Evolutionary conservation across 1,140 invertebrate species (phyloP).

Genomic region (Sipha flava): DNA sequence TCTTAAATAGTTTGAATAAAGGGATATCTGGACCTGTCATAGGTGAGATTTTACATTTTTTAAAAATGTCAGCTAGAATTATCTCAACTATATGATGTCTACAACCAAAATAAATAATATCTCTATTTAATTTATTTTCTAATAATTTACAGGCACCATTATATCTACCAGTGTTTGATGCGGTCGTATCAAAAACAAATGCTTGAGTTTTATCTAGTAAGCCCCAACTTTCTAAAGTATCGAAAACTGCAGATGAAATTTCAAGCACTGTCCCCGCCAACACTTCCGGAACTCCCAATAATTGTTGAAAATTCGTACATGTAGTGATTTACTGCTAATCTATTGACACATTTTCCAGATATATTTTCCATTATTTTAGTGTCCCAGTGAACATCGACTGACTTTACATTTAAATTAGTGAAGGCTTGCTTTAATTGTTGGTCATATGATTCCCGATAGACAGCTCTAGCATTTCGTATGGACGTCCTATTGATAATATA

Average conservation of each 20-base stretch:
- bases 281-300: slow-evolving; percentile 17
- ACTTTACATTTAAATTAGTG: slow-evolving; percentile 33
- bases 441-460: slow-evolving; percentile 17
- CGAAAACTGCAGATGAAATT: background rate
- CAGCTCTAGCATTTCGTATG: too few relatives aligned
- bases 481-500: too few relatives aligned
- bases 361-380: slow-evolving; percentile 36
- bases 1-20: slow-evolving; percentile 35
- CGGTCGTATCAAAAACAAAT: slow-evolving; percentile 42
- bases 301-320: slow-evolving; percentile 9
- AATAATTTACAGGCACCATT: slow-evolving; percentile 36
- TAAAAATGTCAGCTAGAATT: slow-evolving; percentile 33
- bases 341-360: background rate
- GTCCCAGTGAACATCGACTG: slow-evolving; percentile 34
- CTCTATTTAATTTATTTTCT: slow-evolving; percentile 27
- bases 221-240: too few relatives aligned
- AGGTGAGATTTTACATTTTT: slow-evolving; percentile 8
- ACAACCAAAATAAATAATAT: too few relatives aligned
- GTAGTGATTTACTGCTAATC: slow-evolving; percentile 5
- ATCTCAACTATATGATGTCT: slow-evolving; percentile 35
- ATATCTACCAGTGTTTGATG: slow-evolving; percentile 40
- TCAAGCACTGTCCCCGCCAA: background rate
- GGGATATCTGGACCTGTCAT: slow-evolving; percentile 33
- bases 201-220: background rate
- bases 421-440: slow-evolving; percentile 33